These are phyloP conservation scores for Schizopygopsis pylzovi DNA, from an alignment of 2,797 vertebrate species.

Conservation along the genomic window DNA sequence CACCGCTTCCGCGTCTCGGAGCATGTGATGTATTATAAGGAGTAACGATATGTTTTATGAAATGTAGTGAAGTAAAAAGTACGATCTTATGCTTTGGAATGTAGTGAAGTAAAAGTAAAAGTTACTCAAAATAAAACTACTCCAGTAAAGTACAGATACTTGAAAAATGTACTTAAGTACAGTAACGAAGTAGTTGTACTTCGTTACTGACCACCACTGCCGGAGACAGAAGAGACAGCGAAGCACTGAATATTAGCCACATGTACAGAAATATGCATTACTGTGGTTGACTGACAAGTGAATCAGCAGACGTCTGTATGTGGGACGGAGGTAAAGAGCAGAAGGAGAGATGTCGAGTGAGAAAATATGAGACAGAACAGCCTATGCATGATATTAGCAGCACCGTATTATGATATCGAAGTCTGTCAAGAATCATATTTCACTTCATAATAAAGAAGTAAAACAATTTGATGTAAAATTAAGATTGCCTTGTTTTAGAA, in stretches of 20 bases:
- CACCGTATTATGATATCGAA: conserved; percentile 6
- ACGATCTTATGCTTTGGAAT: no score
- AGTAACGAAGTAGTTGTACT: no score
- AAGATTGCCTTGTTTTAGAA: not conserved
- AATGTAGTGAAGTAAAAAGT: no score
- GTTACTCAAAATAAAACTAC: no score
- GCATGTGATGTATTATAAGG: no score
- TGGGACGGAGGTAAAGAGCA: conserved; percentile 41
- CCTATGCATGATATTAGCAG: conserved; percentile 23
- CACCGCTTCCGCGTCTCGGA: no score
- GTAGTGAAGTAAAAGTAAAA: no score
- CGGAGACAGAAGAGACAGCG: not conserved
- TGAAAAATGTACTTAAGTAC: no score
- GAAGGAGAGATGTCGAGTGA: conserved; percentile 34
- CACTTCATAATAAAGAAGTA: not conserved
- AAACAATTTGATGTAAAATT: not conserved
- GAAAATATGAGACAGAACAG: conserved; percentile 51
- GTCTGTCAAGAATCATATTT: conserved; percentile 20
- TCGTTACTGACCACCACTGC: not conserved
- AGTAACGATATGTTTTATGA: no score
- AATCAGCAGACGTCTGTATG: conserved; percentile 29
- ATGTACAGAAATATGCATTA: conserved; percentile 19
- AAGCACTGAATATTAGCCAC: conserved; percentile 6
- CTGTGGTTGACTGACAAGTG: conserved; percentile 17
- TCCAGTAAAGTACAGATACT: no score